Base-by-base conservation (phyloP, 2,888 invertebrate genomes). In the Drosophila tripunctata region DNA sequence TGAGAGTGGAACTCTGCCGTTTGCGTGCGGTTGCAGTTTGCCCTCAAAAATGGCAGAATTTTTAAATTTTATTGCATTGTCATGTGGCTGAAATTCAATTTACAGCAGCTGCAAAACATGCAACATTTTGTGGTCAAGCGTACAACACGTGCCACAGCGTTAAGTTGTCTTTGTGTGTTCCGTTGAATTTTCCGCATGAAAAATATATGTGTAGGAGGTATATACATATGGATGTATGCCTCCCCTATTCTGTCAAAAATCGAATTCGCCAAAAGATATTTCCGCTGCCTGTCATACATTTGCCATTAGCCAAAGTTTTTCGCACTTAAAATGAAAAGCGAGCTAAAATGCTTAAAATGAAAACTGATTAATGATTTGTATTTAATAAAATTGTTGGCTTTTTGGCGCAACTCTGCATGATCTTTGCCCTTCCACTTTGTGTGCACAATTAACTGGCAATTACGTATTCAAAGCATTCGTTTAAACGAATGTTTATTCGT, bases 31-130 rank as follows among this genome's bases (percentile, higher is more conserved):
- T 69, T 81, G 63, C 55, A 64, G 31, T 67, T 33, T 78, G 38
- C 63, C 56, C 68, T 50, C 60, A 51, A 56, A 58, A 30, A 45
- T 21, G 52, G 52, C 55, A 73, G 64, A 14, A 33, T 56, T 52
- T 40, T 52, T 40, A 31, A 44, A 54, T 77, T 83, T 72, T 81
- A 83, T 81, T 72, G 72, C 81, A 86, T 79, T 80, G 83, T 72
- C 86, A 83, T 85, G 86, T 51, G 81, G 74, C 65, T 66, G 65
- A 72, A 74, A 79, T 82, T 74, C 71, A 76, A 74, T 83, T 60
- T 82, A 71, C 80, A 55, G 48, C 63, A 61, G 61, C 73, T 63
- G 60, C 52, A 58, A 15, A 72, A 72, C 86, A 82, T 81, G 86
- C 86, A 79, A 81, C 86, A 67, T 74, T 85, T 71, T 85, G 77